These are phyloP conservation scores for Eptesicus fuscus DNA, from an alignment of 2,113 vertebrate genomes.

Conservation along the genomic window DNA sequence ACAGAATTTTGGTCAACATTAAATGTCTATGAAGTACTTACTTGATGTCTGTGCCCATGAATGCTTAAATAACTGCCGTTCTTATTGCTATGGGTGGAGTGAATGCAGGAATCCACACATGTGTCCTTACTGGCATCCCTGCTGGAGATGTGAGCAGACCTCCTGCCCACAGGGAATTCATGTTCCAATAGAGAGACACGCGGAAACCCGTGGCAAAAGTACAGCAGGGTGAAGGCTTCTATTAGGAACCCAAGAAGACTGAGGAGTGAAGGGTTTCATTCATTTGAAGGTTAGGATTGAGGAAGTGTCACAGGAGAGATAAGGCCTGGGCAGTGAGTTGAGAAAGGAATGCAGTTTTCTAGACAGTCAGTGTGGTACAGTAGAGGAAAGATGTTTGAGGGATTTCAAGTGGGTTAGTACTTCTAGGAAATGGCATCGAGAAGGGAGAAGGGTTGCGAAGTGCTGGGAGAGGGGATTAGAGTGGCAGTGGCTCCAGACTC, in stretches of 20 bases:
- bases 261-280: background rate
- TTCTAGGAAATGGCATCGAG: background rate
- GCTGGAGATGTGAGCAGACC: rapidly evolving
- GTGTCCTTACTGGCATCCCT: background rate
- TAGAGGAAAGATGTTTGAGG: background rate
- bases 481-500: background rate
- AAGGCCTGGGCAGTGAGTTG: background rate
- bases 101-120: rapidly evolving
- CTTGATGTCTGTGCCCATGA: background rate
- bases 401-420: background rate
- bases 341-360: background rate
- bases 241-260: background rate
- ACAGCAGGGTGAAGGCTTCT: background rate
- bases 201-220: background rate
- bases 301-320: background rate
- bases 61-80: background rate
- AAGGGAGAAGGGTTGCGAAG: background rate
- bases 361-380: background rate
- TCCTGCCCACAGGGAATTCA: background rate
- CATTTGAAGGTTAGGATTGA: background rate
- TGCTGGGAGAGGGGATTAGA: background rate
- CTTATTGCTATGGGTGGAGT: background rate
- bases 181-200: rapidly evolving
- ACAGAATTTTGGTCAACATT: background rate
- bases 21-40: background rate